A percentile compares a stretch with the other conserved stretches of the same genome.
phyloP scores from a whole-genome alignment of 2,888 invertebrate species.

The Zelleria hepariella region DNA sequence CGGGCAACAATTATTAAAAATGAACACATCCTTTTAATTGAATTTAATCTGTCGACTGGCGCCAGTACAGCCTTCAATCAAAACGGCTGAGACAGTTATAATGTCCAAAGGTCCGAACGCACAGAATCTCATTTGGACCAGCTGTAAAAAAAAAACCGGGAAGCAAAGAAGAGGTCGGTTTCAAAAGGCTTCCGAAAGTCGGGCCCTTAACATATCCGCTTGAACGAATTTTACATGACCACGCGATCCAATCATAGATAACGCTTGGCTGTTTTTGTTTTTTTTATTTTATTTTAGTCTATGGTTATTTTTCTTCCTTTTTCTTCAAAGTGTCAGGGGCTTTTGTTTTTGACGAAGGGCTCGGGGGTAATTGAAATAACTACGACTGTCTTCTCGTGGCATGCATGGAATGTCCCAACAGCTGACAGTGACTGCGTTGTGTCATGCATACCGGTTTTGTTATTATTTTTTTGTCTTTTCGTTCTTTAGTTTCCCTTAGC shows the following conservation, averaged over 20 bases:
- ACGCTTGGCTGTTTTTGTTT: no score
- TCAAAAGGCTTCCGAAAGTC: conserved; percentile 61
- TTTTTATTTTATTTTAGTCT: conserved; percentile 38
- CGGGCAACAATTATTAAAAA: not conserved
- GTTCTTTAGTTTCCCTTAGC: not conserved
- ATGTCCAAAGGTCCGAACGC: conserved; percentile 14
- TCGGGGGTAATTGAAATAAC: conserved; percentile 67
- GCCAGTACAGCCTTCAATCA: conserved; percentile 1
- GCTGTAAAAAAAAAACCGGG: conserved; percentile 17
- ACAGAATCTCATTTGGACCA: conserved; percentile 18
- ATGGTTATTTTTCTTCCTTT: conserved; percentile 31
- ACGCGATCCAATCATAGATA: conserved; percentile 70
- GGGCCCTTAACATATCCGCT: conserved; percentile 64
- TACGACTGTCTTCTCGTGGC: conserved; percentile 47
- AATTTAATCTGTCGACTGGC: conserved; percentile 4
- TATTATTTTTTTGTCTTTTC: conserved; percentile 11
- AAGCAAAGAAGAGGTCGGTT: conserved; percentile 19
- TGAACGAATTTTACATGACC: conserved; percentile 62
- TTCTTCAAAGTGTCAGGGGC: conserved; percentile 53
- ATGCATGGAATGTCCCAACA: conserved; percentile 66
- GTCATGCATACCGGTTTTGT: conserved; percentile 12
- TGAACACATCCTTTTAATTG: conserved; percentile 2
- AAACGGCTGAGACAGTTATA: conserved; percentile 5
- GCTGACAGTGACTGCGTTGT: conserved; percentile 34
- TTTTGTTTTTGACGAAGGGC: conserved; percentile 71